Base-by-base conservation (phyloP, 2,113 vertebrate species). In the Bufo bufo region DNA sequence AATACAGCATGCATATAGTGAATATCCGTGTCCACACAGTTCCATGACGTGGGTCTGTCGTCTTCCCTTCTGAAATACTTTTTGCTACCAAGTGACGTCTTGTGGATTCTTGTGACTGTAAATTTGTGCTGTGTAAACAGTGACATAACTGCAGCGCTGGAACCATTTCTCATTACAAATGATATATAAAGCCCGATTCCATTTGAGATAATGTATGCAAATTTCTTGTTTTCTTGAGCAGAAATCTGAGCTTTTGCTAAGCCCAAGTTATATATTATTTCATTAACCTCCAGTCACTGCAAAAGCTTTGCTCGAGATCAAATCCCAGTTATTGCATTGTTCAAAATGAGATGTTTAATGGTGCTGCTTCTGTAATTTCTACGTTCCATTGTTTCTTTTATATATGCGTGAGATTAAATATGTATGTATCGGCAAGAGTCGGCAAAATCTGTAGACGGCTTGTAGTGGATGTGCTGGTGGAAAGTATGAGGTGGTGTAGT, bases 131-230 rank as follows among this genome's bases (percentile, higher is more conserved):
- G 85, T 77, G 75, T 86, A 79, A 86, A 79, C 77, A 65, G 74
- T 45, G 74, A 69, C 85, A 66, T 69, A 66, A 86, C 85, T 86
- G 75, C 85, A 86, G 74, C 85, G 54, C 58, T 79, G 65, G 69
- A 86, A 79, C 85, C 85, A 86, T 80, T 86, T 86, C 79, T 86
- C 85, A 86, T 86, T 86, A 79, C 85, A 86, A 86, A 86, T 86
- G 75, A 86, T 86, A 86, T 79, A 80, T 77, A 77, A 79, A 86
- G 61, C 77, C 16, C 56, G 85, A 86, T 86, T 86, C 77, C 23
- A 13, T 79, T 79, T 54, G n/a, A 77, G 85, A 80, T 86, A 86
- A 86, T 86, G 59, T 86, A 86, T 86, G 85, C 75, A 86, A 86
- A 86, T 86, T 77, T 86, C 85, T 79, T 79, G 85, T 86, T 86